Conservation (phyloP, 2,888 invertebrate genomes). For the Theretra japonica region DNA sequence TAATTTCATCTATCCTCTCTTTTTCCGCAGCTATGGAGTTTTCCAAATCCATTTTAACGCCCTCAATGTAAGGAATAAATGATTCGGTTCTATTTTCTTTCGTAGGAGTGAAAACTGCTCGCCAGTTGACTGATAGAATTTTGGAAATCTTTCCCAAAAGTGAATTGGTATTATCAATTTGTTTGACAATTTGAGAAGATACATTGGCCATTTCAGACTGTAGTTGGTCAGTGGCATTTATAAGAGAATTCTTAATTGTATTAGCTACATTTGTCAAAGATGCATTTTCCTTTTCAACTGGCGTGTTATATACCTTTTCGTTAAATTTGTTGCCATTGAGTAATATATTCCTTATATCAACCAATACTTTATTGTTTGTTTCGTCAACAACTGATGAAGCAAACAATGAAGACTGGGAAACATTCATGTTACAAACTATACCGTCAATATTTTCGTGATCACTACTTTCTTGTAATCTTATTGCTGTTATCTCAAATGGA, state of each 20-base stretch:
- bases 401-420: background rate
- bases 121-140: conserved; percentile 29
- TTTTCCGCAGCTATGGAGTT: conserved; percentile 44
- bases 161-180: conserved; percentile 39
- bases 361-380: conserved; percentile 38
- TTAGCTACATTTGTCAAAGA: conserved; percentile 33
- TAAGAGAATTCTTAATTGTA: conserved; percentile 31
- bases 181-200: conserved; percentile 25
- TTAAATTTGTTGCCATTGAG: conserved; percentile 36
- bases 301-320: background rate
- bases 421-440: conserved; percentile 47
- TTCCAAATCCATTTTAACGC: conserved; percentile 44
- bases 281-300: conserved; percentile 28
- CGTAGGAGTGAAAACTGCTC: conserved; percentile 32
- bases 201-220: conserved; percentile 10
- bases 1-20: conserved; percentile 43
- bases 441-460: conserved; percentile 53
- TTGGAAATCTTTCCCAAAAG: conserved; percentile 46
- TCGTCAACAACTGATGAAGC: conserved; percentile 8
- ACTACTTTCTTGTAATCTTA: conserved; percentile 46
- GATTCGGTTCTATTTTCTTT: conserved; percentile 38
- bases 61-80: conserved; percentile 42
- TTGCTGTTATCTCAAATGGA: conserved; percentile 54
- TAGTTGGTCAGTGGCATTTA: conserved; percentile 22
- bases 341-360: conserved; percentile 48